Evolutionary conservation across 2,888 invertebrate genomes (phyloP).

Genomic region (Allacma fusca): DNA sequence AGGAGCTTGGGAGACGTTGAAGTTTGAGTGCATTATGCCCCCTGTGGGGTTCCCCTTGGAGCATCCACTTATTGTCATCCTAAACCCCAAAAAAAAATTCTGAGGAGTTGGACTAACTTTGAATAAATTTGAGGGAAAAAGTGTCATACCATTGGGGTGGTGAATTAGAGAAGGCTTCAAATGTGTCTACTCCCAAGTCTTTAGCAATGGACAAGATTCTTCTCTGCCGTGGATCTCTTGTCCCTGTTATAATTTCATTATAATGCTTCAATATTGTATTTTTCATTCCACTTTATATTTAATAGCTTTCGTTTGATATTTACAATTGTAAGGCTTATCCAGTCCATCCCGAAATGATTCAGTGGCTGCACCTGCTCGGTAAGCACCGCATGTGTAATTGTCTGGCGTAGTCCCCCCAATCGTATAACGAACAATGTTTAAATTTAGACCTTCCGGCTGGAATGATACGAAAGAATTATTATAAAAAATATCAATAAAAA

Average conservation of each 20-base stretch:
- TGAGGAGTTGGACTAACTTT: too few relatives aligned
- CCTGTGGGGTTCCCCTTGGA: slow-evolving; percentile 55
- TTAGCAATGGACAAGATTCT: slow-evolving; percentile 50
- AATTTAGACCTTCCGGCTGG: slow-evolving; percentile 54
- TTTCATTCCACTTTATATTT: too few relatives aligned
- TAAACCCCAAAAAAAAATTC: too few relatives aligned
- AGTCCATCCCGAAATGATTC: slow-evolving; percentile 54
- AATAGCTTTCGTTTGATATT: too few relatives aligned
- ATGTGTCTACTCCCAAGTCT: slow-evolving; percentile 51
- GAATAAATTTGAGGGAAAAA: too few relatives aligned
- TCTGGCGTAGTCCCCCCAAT: slow-evolving; percentile 59
- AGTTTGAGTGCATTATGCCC: slow-evolving; percentile 53
- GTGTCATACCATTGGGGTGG: slow-evolving; percentile 61
- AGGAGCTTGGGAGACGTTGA: slow-evolving; percentile 46
- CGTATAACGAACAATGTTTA: slow-evolving; percentile 58
- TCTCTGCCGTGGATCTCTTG: slow-evolving; percentile 53
- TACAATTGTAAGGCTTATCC: slow-evolving; percentile 55
- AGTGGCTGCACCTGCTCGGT: slow-evolving; percentile 53
- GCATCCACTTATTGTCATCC: slow-evolving; percentile 60
- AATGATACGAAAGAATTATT: not conserved
- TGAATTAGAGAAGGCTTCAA: slow-evolving; percentile 59
- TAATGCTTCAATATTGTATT: not conserved
- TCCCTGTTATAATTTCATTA: slow-evolving; percentile 51
- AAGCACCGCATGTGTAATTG: slow-evolving; percentile 49
- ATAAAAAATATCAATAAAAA: not conserved